Conservation (phyloP, 2,797 vertebrate species). For the Hydrophis major region DNA sequence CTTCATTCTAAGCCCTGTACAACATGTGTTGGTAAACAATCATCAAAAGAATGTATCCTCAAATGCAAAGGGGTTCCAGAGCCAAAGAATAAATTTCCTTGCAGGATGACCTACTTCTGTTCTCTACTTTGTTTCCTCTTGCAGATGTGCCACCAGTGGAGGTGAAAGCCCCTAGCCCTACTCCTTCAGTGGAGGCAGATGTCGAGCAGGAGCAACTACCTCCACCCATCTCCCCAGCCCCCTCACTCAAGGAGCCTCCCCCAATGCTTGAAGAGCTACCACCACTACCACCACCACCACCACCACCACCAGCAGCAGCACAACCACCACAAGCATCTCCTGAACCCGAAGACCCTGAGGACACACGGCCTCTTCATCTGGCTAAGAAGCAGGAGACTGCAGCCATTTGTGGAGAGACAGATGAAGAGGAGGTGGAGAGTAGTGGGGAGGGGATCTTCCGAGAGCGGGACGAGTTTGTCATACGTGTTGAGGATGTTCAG, state of each 20-base stretch:
- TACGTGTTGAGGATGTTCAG: conserved; percentile 87
- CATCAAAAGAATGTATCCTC: neutral
- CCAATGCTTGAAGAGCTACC: conserved; percentile 52
- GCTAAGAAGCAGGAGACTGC: conserved; percentile 90
- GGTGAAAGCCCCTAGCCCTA: conserved; percentile 52
- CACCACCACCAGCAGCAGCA: neutral
- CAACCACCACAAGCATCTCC: conserved; percentile 65
- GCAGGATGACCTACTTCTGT: neutral
- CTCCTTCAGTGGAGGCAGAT: conserved; percentile 38
- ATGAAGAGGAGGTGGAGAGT: conserved; percentile 87
- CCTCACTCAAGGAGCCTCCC: conserved; percentile 54
- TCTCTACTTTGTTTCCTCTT: neutral
- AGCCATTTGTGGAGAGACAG: conserved; percentile 84
- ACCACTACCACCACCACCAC: neutral
- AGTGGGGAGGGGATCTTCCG: conserved; percentile 93
- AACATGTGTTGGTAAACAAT: neutral
- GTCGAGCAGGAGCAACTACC: conserved; percentile 48
- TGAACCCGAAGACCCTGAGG: conserved; percentile 78
- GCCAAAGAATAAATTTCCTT: neutral
- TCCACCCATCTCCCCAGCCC: conserved; percentile 41
- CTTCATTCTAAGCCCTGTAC: neutral
- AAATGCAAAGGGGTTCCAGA: neutral
- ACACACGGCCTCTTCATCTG: conserved; percentile 83
- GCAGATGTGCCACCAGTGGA: conserved; percentile 23
- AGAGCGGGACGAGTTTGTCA: conserved; percentile 91